Percentiles rank a stretch among this genome's conserved stretches.
phyloP scores from a whole-genome alignment of 2,113 vertebrate genomes.

The Clarias macrocephalus region DNA sequence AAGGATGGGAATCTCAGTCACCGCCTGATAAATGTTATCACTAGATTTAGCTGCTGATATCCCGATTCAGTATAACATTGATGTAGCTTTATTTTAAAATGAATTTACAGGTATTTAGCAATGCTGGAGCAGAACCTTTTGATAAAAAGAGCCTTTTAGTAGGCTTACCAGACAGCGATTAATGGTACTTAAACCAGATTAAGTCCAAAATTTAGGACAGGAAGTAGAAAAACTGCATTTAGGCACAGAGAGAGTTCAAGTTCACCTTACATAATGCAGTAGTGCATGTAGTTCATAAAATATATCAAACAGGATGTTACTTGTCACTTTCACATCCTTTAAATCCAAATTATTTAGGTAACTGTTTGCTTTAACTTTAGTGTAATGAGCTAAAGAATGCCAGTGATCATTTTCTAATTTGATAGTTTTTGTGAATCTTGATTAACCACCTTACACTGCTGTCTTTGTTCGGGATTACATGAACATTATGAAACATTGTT shows the following conservation, averaged over 20 bases:
- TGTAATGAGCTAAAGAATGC: too few species aligned
- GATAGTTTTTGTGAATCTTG: background rate
- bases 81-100: background rate
- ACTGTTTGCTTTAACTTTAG: background rate
- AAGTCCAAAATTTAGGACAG: background rate
- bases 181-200: background rate
- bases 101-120: slow-evolving; percentile 20
- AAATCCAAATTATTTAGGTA: background rate
- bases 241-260: background rate
- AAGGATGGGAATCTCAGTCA: too few species aligned
- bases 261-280: background rate
- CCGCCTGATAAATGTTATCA: too few species aligned
- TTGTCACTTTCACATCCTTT: background rate
- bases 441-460: background rate
- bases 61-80: background rate
- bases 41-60: too few species aligned
- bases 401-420: background rate
- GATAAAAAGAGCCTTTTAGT: background rate
- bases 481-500: background rate
- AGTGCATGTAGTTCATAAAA: background rate
- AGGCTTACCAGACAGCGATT: slow-evolving; percentile 14
- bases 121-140: background rate
- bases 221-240: background rate
- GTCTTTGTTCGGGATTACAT: background rate
- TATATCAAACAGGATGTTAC: background rate